Base-by-base conservation (phyloP, 2,888 invertebrate species). In the Agrotis clavis region DNA sequence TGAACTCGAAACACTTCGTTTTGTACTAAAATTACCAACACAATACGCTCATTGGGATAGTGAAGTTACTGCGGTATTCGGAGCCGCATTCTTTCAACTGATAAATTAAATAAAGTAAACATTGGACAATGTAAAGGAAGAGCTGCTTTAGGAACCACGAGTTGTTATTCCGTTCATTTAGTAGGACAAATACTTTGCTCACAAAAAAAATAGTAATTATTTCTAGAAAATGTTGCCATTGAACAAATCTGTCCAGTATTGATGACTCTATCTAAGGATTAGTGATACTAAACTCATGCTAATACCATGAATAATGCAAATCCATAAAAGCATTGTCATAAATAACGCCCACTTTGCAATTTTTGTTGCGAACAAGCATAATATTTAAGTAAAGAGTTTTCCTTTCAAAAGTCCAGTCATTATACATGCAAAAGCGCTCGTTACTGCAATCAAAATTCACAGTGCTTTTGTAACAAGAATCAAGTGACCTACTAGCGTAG, bases 1-100 rank as follows among this genome's bases (percentile, higher is more conserved):
- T 79, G 74, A 73, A 81, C 74, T 84, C 84, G 74, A 77, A 86
- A 83, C 78, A 71, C 66, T 59, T 72, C 77, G 79, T 84, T 71
- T 76, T 85, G 68, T 70, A 81, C 69, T 70, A 83, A 81, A 72
- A 84, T 77, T 77, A 65, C 54, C 64, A 56, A 62, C 65, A 84
- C 83, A 83, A 83, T 76, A 60, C 48, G 35, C 51, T 62, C 66
- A 61, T 67, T 73, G 68, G 62, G 74, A 80, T 66, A 76, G 75
- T 80, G 70, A 67, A 69, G 59, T 68, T 48, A 19, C 47, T 57
- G 54, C 69, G 61, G 72, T 41, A 72, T 74, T 57, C 66, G n/a
- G 14, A 70, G 60, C 75, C 73, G 65, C 81, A 79, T 86, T 86
- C 77, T 66, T 85, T 76, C 47, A 13, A 60, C 71, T 77, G 71